These are phyloP conservation scores for Vultur gryphus DNA, from an alignment of 2,797 vertebrate genomes.

Conservation along the genomic window DNA sequence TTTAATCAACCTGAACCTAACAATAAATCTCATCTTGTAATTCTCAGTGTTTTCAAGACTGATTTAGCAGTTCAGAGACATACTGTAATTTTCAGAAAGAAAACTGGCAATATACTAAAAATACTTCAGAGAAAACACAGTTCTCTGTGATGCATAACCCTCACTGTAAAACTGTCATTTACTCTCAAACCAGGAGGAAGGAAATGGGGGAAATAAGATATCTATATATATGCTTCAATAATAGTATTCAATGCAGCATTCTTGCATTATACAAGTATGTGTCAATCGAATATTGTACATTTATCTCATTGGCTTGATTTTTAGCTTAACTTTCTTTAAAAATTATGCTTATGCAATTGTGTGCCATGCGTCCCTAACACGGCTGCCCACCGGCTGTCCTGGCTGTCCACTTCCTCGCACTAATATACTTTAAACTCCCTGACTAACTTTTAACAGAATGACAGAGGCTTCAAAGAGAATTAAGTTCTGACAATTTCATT, in stretches of 20 bases:
- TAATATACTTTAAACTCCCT: not conserved
- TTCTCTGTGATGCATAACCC: not conserved
- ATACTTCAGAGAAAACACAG: not conserved
- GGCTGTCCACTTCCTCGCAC: not conserved
- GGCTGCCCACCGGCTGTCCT: not conserved
- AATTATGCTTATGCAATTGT: not conserved
- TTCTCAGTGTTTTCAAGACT: not conserved
- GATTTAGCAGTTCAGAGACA: not conserved
- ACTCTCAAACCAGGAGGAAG: not conserved
- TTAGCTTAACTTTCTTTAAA: not conserved
- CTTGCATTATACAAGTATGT: not conserved
- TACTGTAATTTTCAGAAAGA: not conserved
- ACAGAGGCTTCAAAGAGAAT: not conserved
- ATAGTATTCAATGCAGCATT: not conserved
- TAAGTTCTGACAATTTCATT: not conserved
- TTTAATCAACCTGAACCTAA: not conserved
- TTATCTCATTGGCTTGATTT: not conserved
- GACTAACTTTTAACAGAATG: not conserved
- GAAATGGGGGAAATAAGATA: not conserved
- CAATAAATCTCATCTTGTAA: not conserved
- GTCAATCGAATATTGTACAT: not conserved
- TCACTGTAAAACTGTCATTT: not conserved
- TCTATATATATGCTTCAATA: not conserved
- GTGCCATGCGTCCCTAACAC: not conserved
- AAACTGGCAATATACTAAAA: not conserved